These are phyloP conservation scores for Hololepta plana DNA, from an alignment of 2,888 invertebrate species.

Conservation along the genomic window DNA sequence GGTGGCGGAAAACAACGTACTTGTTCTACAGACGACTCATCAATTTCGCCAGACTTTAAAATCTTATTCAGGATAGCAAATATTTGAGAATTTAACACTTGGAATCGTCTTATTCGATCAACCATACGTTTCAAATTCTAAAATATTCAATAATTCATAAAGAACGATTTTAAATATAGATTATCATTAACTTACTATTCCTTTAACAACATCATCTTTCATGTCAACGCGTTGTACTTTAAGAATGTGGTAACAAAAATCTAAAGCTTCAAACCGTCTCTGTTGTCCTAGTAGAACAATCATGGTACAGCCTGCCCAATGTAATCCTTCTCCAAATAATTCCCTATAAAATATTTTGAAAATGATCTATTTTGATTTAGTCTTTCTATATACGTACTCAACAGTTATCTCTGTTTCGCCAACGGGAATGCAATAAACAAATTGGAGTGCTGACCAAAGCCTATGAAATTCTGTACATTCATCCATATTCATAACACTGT, in stretches of 20 bases:
- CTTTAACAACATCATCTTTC: conserved; percentile 87
- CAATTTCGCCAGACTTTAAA: conserved; percentile 67
- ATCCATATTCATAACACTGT: conserved; percentile 90
- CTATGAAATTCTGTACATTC: conserved; percentile 93
- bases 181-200: conserved; percentile 56
- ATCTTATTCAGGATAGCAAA: conserved; percentile 92
- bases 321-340: conserved; percentile 93
- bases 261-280: conserved; percentile 87
- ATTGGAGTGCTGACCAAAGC: conserved; percentile 95
- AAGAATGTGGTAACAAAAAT: conserved; percentile 96
- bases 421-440: conserved; percentile 94
- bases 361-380: conserved; percentile 1
- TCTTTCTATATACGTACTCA: conserved; percentile 48
- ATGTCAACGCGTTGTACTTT: conserved; percentile 90
- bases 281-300: conserved; percentile 90
- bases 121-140: conserved; percentile 93
- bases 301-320: conserved; percentile 98
- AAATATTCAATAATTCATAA: conserved; percentile 16
- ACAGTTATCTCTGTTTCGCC: conserved; percentile 92
- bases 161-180: conserved; percentile 4
- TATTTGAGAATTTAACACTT: conserved; percentile 95
- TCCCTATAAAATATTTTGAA: conserved; percentile 43
- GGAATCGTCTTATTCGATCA: conserved; percentile 91
- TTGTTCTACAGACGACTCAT: conserved; percentile 81
- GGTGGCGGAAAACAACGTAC: conserved; percentile 95